Conservation (phyloP, 2,888 invertebrate species). For the Neocrepidodera transversa region DNA sequence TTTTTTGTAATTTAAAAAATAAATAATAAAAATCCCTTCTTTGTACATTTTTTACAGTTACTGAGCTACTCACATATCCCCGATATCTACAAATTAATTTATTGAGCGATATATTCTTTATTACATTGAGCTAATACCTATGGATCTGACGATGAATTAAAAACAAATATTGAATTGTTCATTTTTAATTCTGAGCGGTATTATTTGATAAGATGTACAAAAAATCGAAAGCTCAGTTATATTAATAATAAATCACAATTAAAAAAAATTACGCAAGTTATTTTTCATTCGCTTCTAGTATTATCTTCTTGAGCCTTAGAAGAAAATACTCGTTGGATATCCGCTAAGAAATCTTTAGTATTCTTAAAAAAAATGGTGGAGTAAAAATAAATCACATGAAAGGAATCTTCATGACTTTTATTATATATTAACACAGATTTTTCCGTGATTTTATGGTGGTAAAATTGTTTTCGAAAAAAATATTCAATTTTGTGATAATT, state of each 20-base stretch:
- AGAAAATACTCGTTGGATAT: slow-evolving; percentile 25
- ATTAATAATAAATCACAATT: slow-evolving; percentile 15
- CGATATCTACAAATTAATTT: slow-evolving; percentile 36
- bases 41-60: slow-evolving; percentile 35
- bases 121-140: slow-evolving; percentile 46
- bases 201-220: slow-evolving; percentile 6
- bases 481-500: too few relatives aligned
- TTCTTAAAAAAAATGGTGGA: slow-evolving; percentile 5
- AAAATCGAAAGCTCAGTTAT: slow-evolving; percentile 19
- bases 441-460: too few relatives aligned
- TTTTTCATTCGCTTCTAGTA: slow-evolving; percentile 45
- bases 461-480: too few relatives aligned
- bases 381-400: not conserved
- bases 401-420: too few relatives aligned
- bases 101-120: slow-evolving; percentile 45
- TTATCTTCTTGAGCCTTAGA: slow-evolving; percentile 43
- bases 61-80: slow-evolving; percentile 23
- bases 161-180: slow-evolving; percentile 14
- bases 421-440: too few relatives aligned
- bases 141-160: slow-evolving; percentile 10
- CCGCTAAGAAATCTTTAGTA: slow-evolving; percentile 19
- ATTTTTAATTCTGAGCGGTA: slow-evolving; percentile 3
- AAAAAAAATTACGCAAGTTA: slow-evolving; percentile 26
- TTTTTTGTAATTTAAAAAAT: too few relatives aligned
- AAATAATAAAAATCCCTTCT: too few relatives aligned